Percentiles rank a stretch among this genome's conserved stretches.
Evolutionary conservation across 1,140 invertebrate species (phyloP).

Genomic region (Atta texana): DNA sequence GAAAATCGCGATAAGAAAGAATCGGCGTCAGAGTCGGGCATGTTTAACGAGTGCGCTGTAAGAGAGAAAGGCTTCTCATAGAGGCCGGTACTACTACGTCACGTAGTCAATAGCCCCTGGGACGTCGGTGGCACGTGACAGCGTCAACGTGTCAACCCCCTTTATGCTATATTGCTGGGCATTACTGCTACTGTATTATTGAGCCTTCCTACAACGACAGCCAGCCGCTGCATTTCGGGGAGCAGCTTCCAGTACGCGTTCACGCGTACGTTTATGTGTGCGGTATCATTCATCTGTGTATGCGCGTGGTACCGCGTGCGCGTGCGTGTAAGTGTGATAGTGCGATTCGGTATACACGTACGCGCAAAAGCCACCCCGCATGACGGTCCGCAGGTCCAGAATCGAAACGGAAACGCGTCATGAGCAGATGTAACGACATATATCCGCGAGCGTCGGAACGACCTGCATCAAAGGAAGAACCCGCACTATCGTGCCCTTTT

Average conservation of each 20-base stretch:
- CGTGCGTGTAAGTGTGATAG: background rate
- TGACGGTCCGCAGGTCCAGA: constrained; percentile 44
- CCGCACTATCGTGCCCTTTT: constrained; percentile 32
- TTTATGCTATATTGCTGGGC: constrained; percentile 76
- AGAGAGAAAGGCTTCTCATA: constrained; percentile 61
- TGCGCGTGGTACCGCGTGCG: background rate
- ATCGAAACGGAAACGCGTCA: constrained; percentile 74
- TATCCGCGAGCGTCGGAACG: constrained; percentile 63
- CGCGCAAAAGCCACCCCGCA: constrained; percentile 3
- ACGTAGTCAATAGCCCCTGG: constrained; percentile 75
- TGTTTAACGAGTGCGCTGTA: constrained; percentile 70
- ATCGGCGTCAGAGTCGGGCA: background rate
- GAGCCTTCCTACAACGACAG: constrained; percentile 69
- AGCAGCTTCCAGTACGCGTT: constrained; percentile 8
- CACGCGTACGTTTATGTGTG: background rate
- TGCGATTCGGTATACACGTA: background rate
- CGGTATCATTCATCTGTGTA: background rate
- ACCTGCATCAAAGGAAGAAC: constrained; percentile 59
- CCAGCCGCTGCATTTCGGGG: constrained; percentile 58
- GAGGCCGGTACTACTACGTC: constrained; percentile 61
- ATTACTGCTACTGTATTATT: constrained; percentile 77
- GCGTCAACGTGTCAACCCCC: constrained; percentile 77
- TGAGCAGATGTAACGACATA: constrained; percentile 60
- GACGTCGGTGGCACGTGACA: constrained; percentile 76
- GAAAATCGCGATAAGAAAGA: constrained; percentile 47